Evolutionary conservation across 2,797 vertebrate species (phyloP).

Genomic region (Liparis tanakae): DNA sequence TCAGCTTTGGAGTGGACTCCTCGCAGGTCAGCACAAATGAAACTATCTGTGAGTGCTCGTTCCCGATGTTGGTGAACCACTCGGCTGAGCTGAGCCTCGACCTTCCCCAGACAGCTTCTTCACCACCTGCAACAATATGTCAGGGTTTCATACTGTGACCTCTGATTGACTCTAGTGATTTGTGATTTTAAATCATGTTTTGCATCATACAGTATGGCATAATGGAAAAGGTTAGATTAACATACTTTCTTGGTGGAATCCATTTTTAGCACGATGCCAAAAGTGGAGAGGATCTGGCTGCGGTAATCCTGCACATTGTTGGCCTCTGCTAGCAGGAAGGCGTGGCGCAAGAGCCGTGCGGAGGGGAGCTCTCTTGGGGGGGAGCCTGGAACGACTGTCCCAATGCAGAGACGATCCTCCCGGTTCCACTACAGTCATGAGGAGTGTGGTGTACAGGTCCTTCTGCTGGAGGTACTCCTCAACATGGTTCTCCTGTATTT

Average conservation of each 20-base stretch:
- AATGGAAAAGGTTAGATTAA: background rate
- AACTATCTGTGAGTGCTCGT: too few species aligned
- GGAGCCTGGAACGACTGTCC: background rate
- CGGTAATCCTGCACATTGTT: background rate
- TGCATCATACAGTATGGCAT: background rate
- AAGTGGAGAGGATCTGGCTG: background rate
- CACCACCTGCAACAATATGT: too few species aligned
- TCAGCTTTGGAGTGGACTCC: background rate
- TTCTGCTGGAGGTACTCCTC: background rate
- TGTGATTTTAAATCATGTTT: background rate
- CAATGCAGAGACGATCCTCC: background rate
- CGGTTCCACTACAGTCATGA: background rate
- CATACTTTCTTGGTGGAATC: background rate
- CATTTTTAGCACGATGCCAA: background rate
- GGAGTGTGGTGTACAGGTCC: background rate
- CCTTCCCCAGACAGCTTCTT: too few species aligned
- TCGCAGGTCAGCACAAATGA: background rate
- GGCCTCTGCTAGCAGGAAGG: background rate
- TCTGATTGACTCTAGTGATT: too few species aligned
- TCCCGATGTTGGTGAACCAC: too few species aligned
- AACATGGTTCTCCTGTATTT: background rate
- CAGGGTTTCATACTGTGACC: too few species aligned
- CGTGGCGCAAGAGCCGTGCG: background rate
- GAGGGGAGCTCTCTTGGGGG: background rate
- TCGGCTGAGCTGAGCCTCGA: too few species aligned